A percentile compares a stretch with the other conserved stretches of the same genome.
Conservation (phyloP, 53 echinoderm and acorn worm genomes). For the Luidia sarsii region DNA sequence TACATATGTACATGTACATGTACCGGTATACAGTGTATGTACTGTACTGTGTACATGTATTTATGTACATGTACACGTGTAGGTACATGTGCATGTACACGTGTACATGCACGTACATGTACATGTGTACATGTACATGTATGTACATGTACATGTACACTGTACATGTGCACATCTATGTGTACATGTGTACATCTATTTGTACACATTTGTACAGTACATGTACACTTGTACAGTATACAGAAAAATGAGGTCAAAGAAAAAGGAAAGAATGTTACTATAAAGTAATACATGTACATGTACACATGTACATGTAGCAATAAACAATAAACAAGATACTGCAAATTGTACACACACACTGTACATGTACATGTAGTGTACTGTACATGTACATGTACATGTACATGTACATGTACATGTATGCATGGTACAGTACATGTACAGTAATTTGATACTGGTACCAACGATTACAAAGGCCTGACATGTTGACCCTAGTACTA, state of each 20-base stretch:
- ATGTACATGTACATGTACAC: background rate
- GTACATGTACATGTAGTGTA: background rate
- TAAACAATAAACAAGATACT: background rate
- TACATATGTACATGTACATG: no score
- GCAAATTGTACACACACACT: background rate
- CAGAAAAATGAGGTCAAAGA: background rate
- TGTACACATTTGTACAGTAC: background rate
- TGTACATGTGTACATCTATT: background rate
- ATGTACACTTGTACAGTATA: background rate
- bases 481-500: no score
- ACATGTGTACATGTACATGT: background rate
- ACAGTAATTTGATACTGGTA: no score
- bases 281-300: background rate
- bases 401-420: conserved; percentile 2
- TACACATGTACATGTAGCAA: background rate
- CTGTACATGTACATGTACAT: background rate
- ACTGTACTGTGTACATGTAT: background rate
- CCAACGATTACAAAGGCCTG: no score
- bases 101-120: background rate
- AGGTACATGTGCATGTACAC: conserved; percentile 7
- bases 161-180: background rate
- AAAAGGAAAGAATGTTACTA: background rate
- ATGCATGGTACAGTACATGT: no score
- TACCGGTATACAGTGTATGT: no score
- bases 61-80: no score